Evolutionary conservation across 2,797 vertebrate species (phyloP), one percentile per base, ranked within the genome.

Genomic region (Propithecus deckenii): DNA sequence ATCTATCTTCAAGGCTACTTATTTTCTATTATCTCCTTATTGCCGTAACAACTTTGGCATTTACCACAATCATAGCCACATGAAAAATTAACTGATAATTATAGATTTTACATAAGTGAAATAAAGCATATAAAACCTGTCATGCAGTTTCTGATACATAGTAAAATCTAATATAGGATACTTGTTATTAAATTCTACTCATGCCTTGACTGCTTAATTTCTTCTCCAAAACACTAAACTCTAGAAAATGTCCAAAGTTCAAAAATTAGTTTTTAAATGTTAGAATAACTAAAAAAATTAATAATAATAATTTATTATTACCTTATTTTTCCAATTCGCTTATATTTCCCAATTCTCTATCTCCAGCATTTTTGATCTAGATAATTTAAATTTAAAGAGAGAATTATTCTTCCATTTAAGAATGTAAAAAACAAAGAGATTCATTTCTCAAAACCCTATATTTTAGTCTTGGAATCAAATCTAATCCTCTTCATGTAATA

Each of bases 231-330:
- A 48, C 7, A 46, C 2, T 69, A 55, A 80, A 76, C 2, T 80
- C 25, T 30, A 87, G 14, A 85, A 92, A 87, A 1, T 65, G 2
- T 74, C 28, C 52, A 48, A n/a, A 88, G 14, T 63, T 46, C 23
- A 88, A 88, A 38, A 80, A 65, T 32, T 52, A 74, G 76, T 89
- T 30, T 84, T 61, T 81, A 18, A 59, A 80, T 69, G 4, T 63
- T 75, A 76, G 2, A 75, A 67, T 89, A 89, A 69, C 4, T 78
- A 41, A 91, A 94, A 86, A 92, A 95, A 61, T 14, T 78, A 75
- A 52, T 86, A 57, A 17, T 50, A 90, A n/a, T 32, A 71, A 81
- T 43, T 93, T 50, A 23, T 79, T 35, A 67, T 48, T n/a, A 41
- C 48, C 22, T 46, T 46, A 35, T 50, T 65, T 80, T 91, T 76